Base-by-base conservation (phyloP, 2,797 vertebrate species). In the Gallinago stenura region DNA sequence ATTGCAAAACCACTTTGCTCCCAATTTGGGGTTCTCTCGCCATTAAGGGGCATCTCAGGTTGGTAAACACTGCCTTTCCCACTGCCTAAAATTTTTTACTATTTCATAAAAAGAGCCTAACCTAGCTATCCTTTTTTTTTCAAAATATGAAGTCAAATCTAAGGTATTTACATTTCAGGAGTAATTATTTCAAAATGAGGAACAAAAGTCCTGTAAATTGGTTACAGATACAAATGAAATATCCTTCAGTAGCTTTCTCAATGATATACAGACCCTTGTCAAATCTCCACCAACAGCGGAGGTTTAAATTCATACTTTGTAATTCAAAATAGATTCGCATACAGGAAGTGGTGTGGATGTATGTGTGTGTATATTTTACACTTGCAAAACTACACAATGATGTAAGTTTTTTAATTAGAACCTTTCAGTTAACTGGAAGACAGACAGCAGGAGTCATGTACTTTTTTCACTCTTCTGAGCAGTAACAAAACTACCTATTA, bases 371-470 rank as follows among this genome's bases (percentile, higher is more conserved):
- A n/a, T 90, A 78, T 94, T 88, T 96, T 82, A 95, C 35, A 51
- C 76, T 94, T 89, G 69, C 64, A 93, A 87, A 92, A 92, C 61
- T 95, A 68, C 70, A 82, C 17, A 92, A 65, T 73, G 87, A 89
- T 94, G 87, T 58, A 88, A 94, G 61, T 83, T 72, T 93, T 91
- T 83, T 62, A 87, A 92, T 96, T 94, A 96, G 75, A 96, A 75
- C 41, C 80, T 85, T 95, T 89, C 66, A 58, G 46, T 7, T 92
- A 82, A 91, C 72, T 89, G 60, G 50, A 95, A 95, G 79, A 84
- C 87, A 95, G 88, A 90, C 51, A 94, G 73, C 62, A 89, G 83
- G 77, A 96, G 65, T 76, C 83, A 83, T 50, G 77, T 46, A 69
- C 80, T 95, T 92, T 68, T 79, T 87, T 54, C 71, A 94, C 66